These are phyloP conservation scores for Drosophila hamatofila DNA, from an alignment of 2,888 invertebrate species.

Conservation along the genomic window DNA sequence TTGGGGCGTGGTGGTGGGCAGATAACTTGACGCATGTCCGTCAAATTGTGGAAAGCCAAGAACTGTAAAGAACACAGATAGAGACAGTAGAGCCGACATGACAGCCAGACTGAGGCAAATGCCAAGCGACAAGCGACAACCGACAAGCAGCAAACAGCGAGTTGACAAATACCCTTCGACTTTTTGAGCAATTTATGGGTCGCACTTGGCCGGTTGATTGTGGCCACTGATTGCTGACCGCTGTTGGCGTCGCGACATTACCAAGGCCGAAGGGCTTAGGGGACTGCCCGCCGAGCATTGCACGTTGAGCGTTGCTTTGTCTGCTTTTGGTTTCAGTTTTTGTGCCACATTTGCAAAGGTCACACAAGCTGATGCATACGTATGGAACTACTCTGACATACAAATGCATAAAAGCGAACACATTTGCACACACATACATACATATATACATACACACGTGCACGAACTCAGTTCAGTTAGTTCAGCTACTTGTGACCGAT, in stretches of 20 bases:
- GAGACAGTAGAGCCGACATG: slow-evolving; percentile 23
- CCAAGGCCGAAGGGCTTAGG: slow-evolving; percentile 75
- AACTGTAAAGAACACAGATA: slow-evolving; percentile 39
- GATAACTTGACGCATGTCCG: slow-evolving; percentile 78
- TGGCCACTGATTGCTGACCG: slow-evolving; percentile 69
- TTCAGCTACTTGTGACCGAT: background rate
- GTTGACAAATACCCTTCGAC: slow-evolving; percentile 80
- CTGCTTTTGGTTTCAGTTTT: slow-evolving; percentile 16
- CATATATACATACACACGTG: background rate
- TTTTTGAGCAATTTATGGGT: slow-evolving; percentile 75
- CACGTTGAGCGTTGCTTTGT: slow-evolving; percentile 11
- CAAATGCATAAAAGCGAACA: background rate
- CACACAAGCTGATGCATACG: slow-evolving; percentile 39
- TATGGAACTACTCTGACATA: background rate
- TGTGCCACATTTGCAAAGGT: slow-evolving; percentile 70
- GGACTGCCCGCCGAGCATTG: slow-evolving; percentile 15
- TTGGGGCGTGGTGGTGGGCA: slow-evolving; percentile 35
- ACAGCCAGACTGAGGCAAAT: slow-evolving; percentile 28
- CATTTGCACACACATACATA: background rate
- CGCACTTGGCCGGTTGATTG: slow-evolving; percentile 73
- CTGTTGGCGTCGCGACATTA: slow-evolving; percentile 38
- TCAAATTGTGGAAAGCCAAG: slow-evolving; percentile 55
- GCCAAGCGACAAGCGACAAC: slow-evolving; percentile 39
- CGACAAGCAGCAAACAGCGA: slow-evolving; percentile 57
- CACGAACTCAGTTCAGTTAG: background rate